A percentile compares a stretch with the other conserved stretches of the same genome.
Evolutionary conservation across 2,888 invertebrate genomes (phyloP).

Genomic region (Meganola albula): DNA sequence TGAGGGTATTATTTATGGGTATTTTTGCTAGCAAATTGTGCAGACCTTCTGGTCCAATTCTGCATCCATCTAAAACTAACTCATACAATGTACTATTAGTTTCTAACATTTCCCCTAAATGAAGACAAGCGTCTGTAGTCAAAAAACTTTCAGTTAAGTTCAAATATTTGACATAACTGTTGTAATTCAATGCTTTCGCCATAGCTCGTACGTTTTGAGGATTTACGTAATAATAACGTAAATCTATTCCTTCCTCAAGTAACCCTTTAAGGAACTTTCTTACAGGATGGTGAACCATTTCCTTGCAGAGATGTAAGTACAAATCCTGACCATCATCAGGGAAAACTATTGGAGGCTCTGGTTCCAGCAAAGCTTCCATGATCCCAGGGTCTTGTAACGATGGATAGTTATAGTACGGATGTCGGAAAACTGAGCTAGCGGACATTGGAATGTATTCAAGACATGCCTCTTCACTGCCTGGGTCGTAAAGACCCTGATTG

Average conservation of each 20-base stretch:
- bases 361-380: constrained; percentile 28
- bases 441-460: constrained; percentile 33
- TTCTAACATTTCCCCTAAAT: constrained; percentile 38
- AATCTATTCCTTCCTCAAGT: constrained; percentile 30
- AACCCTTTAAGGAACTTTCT: constrained; percentile 35
- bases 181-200: constrained; percentile 36
- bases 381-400: constrained; percentile 41
- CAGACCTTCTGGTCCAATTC: constrained; percentile 38
- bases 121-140: constrained; percentile 41
- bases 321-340: constrained; percentile 37
- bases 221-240: constrained; percentile 39
- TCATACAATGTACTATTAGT: constrained; percentile 34
- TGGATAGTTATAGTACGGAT: constrained; percentile 38
- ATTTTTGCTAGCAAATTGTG: constrained; percentile 28
- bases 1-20: constrained; percentile 26
- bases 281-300: constrained; percentile 36
- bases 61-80: constrained; percentile 38
- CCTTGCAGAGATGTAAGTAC: constrained; percentile 36
- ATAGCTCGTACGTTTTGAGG: constrained; percentile 39
- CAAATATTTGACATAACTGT: constrained; percentile 32
- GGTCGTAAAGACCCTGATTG: constrained; percentile 28
- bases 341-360: constrained; percentile 27
- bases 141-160: constrained; percentile 41
- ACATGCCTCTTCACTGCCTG: constrained; percentile 40
- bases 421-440: constrained; percentile 32